Percentiles rank a stretch among this genome's conserved stretches.
Conservation (phyloP, 2,797 vertebrate species). For the Ambastaia sidthimunki region DNA sequence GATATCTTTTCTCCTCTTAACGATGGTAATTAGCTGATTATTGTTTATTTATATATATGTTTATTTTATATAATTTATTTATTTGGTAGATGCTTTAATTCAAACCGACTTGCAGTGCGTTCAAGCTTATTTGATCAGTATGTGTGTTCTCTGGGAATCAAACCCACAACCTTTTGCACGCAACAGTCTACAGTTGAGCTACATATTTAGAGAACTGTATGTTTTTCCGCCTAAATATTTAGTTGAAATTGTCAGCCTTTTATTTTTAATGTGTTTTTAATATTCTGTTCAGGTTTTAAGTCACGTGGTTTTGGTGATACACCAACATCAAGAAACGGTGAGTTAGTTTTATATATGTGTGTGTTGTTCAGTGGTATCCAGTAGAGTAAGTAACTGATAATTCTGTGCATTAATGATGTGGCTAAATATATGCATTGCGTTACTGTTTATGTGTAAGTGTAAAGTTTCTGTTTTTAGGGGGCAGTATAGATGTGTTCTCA, state of each 20-base stretch:
- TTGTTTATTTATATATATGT: too few species aligned
- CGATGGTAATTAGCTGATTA: slow-evolving; percentile 74
- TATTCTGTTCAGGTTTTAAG: slow-evolving; percentile 50
- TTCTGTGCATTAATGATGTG: background rate
- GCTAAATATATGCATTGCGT: background rate
- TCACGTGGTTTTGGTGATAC: slow-evolving; percentile 51
- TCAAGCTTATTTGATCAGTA: too few species aligned
- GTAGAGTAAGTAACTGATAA: background rate
- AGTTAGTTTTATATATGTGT: slow-evolving; percentile 1
- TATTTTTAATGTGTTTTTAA: background rate
- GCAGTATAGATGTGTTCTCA: slow-evolving; percentile 74
- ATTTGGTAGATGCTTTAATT: too few species aligned
- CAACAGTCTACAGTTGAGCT: too few species aligned
- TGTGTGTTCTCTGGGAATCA: too few species aligned
- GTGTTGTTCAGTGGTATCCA: background rate
- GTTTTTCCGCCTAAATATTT: background rate
- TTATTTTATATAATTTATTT: too few species aligned
- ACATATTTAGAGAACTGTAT: too few species aligned
- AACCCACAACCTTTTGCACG: too few species aligned
- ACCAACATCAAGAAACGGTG: slow-evolving; percentile 58
- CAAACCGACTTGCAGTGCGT: too few species aligned
- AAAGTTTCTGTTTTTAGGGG: slow-evolving; percentile 43
- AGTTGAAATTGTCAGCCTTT: background rate
- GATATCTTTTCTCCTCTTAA: slow-evolving; percentile 87
- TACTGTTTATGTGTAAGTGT: background rate